These are phyloP conservation scores for Takifugu rubripes DNA, from an alignment of 2,797 vertebrate genomes.

Conservation along the genomic window DNA sequence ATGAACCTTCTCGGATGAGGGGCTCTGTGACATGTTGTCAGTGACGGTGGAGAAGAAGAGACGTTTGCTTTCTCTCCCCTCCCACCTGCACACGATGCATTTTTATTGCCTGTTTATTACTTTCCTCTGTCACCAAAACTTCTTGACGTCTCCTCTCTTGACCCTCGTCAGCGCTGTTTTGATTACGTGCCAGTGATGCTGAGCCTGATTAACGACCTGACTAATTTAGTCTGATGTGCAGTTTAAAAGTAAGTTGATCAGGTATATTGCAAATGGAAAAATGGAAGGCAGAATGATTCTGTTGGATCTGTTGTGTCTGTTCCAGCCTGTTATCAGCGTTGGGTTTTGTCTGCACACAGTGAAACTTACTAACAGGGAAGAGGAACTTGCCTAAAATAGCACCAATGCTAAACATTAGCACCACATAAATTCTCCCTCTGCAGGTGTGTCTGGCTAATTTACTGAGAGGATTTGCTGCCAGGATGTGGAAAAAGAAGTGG, in stretches of 20 bases:
- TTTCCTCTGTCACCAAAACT: no score
- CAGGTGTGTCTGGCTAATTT: slow-evolving; percentile 42
- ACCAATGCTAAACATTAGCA: slow-evolving; percentile 17
- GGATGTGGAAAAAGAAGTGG: slow-evolving; percentile 21
- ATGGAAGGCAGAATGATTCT: not conserved
- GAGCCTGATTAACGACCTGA: no score
- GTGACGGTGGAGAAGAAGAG: not conserved
- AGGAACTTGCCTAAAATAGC: slow-evolving; percentile 17
- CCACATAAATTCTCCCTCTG: slow-evolving; percentile 25
- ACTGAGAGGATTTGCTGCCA: slow-evolving; percentile 30
- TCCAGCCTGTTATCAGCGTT: not conserved
- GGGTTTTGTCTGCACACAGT: not conserved
- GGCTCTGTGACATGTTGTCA: not conserved
- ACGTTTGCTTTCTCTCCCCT: not conserved
- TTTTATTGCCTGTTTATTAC: no score
- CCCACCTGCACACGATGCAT: no score
- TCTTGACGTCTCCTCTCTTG: no score
- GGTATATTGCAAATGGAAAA: not conserved
- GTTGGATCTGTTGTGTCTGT: no score
- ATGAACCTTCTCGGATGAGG: not conserved
- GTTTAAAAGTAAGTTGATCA: not conserved
- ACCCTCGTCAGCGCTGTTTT: no score
- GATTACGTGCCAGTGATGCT: not conserved
- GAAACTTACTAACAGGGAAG: not conserved
- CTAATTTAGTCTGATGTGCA: no score